Percentiles rank a stretch among this genome's conserved stretches.
phyloP scores from a whole-genome alignment of 2,797 vertebrate species.

The Schizopygopsis malacanthus region DNA sequence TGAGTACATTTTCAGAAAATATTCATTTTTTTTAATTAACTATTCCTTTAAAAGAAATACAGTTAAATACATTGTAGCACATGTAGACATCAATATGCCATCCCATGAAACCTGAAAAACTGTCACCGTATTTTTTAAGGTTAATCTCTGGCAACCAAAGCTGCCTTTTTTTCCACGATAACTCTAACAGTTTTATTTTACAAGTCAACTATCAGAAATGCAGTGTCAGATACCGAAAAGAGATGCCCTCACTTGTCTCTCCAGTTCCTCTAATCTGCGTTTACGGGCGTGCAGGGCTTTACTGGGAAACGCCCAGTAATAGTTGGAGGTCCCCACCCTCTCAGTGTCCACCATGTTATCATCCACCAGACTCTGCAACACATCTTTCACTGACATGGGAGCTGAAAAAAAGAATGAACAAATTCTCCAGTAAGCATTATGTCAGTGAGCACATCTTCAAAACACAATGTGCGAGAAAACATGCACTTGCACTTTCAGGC shows the following conservation, averaged over 20 bases:
- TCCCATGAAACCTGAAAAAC: neutral
- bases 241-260: slow-evolving; percentile 84
- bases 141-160: neutral
- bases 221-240: neutral
- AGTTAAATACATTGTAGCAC: neutral
- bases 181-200: neutral
- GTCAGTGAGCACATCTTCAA: neutral
- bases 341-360: slow-evolving; percentile 97
- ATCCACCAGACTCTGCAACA: slow-evolving; percentile 95
- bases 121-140: neutral
- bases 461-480: neutral
- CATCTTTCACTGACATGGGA: slow-evolving; percentile 95
- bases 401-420: slow-evolving; percentile 72
- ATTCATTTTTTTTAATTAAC: neutral
- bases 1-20: neutral
- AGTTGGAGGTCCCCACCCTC: slow-evolving; percentile 95
- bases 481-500: neutral
- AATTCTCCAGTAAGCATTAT: neutral
- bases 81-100: neutral
- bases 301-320: slow-evolving; percentile 98
- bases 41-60: neutral
- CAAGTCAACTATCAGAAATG: neutral
- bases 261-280: slow-evolving; percentile 84
- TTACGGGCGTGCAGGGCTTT: slow-evolving; percentile 90
- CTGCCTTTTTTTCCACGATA: neutral